Percentiles rank a stretch among this genome's conserved stretches.
Evolutionary conservation across 1,140 invertebrate genomes (phyloP).

Genomic region (Hylaeus anthracinus): DNA sequence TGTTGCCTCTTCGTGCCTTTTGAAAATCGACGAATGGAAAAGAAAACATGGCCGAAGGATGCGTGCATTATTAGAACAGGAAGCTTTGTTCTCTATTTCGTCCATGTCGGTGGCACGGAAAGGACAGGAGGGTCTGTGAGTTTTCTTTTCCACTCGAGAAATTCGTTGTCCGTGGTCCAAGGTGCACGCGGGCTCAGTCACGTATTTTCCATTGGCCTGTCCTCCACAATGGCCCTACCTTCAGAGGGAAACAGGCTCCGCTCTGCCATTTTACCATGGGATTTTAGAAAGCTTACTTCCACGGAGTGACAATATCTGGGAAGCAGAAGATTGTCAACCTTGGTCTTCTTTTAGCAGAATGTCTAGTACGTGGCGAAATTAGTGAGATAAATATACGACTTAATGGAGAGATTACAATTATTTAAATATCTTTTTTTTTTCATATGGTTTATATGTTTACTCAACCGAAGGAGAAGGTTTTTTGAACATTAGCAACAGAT

Average conservation of each 20-base stretch:
- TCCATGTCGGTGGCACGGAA: neutral
- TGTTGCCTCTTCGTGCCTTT: neutral
- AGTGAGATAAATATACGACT: too few relatives aligned
- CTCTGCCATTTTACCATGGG: conserved; percentile 49
- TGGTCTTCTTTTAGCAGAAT: too few relatives aligned
- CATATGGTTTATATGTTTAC: too few relatives aligned
- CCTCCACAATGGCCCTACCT: conserved; percentile 50
- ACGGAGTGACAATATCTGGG: conserved; percentile 38
- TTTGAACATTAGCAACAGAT: too few relatives aligned
- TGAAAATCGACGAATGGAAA: neutral
- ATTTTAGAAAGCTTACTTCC: conserved; percentile 60
- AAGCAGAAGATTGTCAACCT: too few relatives aligned
- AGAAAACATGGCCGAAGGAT: neutral
- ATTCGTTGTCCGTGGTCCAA: neutral
- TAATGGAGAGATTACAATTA: too few relatives aligned
- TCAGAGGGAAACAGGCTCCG: conserved; percentile 50
- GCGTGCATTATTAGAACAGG: too few relatives aligned
- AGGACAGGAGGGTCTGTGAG: neutral
- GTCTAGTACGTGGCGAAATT: too few relatives aligned
- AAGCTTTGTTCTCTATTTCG: conserved; percentile 8
- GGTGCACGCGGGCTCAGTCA: neutral
- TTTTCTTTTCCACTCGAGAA: conserved; percentile 40
- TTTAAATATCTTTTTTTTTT: too few relatives aligned
- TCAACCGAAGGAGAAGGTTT: too few relatives aligned
- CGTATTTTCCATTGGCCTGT: conserved; percentile 50